Base-by-base conservation (phyloP, 2,797 vertebrate species). In the Halcyon leucocephala region DNA sequence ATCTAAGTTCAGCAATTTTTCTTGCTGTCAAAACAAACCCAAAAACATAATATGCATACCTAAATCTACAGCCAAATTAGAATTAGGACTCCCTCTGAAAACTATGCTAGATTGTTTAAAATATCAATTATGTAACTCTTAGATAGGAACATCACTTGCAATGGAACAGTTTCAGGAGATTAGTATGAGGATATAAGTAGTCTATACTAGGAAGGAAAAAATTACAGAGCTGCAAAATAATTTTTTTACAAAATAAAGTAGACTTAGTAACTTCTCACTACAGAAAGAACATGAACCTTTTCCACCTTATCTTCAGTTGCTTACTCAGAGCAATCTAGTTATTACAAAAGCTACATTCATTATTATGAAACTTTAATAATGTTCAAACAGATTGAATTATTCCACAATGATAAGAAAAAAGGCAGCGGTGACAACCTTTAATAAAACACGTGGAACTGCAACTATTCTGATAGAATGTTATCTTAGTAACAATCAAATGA, bases 401-500 rank as follows among this genome's bases (percentile, higher is more conserved):
- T 85, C 51, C 3, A 5, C 52, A 48, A 4, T 5, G 10, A 7
- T 20, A 62, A 29, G 6, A 51, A 35, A 51, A 61, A 58, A 17
- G 12, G 20, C 2, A 41, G 9, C 6, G 8, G 20, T 61, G 29
- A 76, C 57, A 86, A 33, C 7, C 41, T 89, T n/a, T 60, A 74
- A 49, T 18, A 60, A 41, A 82, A 77, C 28, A 78, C 0, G 0
- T 2, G 6, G 6, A 92, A 41, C 16, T 44, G 7, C 8, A 70
- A 67, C 24, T 71, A 67, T 25, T 81, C 39, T n/a, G 19, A 29
- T 19, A 35, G 1, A 20, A 28, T 5, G 7, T 41, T 80, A 88
- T 16, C 46, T n/a, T 65, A 49, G 5, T 31, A 82, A 90, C 0
- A 1, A 60, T 1, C 46, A 4, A 84, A 26, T 25, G 22, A 66